Evolutionary conservation across 2,113 vertebrate species (phyloP).

Genomic region (Lampris incognitus): DNA sequence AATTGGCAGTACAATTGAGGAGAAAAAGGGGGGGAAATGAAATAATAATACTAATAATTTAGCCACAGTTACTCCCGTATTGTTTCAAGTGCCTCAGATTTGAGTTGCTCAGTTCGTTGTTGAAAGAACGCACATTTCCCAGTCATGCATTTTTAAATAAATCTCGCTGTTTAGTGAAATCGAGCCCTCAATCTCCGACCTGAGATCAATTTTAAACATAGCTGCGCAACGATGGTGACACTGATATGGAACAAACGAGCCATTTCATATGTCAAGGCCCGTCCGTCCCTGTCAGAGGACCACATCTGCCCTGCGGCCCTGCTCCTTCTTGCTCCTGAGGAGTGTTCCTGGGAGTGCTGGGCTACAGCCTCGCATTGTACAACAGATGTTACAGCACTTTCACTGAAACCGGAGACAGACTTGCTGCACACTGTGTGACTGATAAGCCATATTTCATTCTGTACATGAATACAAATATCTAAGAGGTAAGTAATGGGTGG

Average conservation of each 20-base stretch:
- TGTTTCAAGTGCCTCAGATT: background rate
- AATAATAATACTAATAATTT: too few species aligned
- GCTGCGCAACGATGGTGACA: background rate
- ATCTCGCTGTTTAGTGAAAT: slow-evolving; percentile 4
- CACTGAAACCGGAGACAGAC: too few species aligned
- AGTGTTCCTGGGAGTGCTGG: background rate
- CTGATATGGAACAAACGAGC: slow-evolving; percentile 44
- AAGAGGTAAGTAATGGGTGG: slow-evolving; percentile 10
- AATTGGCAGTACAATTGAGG: too few species aligned
- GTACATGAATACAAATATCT: slow-evolving; percentile 23
- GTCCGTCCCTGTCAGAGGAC: slow-evolving; percentile 58
- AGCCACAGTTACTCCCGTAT: too few species aligned
- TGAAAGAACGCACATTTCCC: background rate
- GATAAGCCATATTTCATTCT: slow-evolving; percentile 63
- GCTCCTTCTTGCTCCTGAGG: slow-evolving; percentile 19
- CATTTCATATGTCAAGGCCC: slow-evolving; percentile 53
- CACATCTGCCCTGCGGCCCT: slow-evolving; percentile 1
- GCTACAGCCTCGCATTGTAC: background rate
- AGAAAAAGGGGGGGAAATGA: too few species aligned
- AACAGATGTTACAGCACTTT: too few species aligned
- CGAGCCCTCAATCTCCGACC: slow-evolving; percentile 17
- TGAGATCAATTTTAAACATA: slow-evolving; percentile 25
- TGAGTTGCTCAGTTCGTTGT: slow-evolving; percentile 21
- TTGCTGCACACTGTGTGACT: slow-evolving; percentile 60
- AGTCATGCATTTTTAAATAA: background rate